phyloP scores from a whole-genome alignment of 1,140 invertebrate genomes.

The Neoseiulus cucumeris region DNA sequence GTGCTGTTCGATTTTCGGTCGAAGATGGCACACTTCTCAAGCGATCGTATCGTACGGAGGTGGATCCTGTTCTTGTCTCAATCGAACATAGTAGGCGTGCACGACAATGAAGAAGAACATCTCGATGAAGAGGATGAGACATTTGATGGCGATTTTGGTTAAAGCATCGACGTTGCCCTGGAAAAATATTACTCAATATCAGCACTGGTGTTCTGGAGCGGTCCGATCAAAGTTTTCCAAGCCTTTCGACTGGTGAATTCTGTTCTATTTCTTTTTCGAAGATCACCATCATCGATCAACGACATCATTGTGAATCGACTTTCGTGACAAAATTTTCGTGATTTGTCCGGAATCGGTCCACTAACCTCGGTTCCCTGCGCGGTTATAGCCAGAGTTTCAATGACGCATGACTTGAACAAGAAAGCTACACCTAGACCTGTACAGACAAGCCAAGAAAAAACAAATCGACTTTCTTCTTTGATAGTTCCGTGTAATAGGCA shows the following conservation, averaged over 20 bases:
- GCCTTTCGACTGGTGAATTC: no score
- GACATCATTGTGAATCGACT: no score
- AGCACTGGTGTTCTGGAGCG: no score
- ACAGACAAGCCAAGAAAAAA: not conserved
- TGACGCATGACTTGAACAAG: not conserved
- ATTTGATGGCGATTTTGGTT: not conserved
- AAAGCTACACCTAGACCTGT: not conserved
- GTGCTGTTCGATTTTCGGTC: no score
- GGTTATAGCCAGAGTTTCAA: not conserved
- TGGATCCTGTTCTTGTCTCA: not conserved
- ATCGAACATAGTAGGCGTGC: not conserved
- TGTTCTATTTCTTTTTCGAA: no score
- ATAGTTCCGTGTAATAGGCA: not conserved
- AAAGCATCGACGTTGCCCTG: not conserved
- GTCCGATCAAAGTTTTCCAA: no score
- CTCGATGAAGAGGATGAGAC: conserved; percentile 6
- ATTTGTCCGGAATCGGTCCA: no score
- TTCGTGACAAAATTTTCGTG: no score
- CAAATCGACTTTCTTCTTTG: not conserved
- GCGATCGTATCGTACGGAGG: not conserved
- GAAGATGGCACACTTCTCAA: not conserved
- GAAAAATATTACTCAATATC: not conserved
- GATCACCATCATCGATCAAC: no score
- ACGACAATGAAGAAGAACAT: conserved; percentile 9
- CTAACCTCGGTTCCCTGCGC: not conserved